Evolutionary conservation across 2,888 invertebrate genomes (phyloP), one percentile per base, ranked within the genome.

Genomic region (Cerastis rubricosa): DNA sequence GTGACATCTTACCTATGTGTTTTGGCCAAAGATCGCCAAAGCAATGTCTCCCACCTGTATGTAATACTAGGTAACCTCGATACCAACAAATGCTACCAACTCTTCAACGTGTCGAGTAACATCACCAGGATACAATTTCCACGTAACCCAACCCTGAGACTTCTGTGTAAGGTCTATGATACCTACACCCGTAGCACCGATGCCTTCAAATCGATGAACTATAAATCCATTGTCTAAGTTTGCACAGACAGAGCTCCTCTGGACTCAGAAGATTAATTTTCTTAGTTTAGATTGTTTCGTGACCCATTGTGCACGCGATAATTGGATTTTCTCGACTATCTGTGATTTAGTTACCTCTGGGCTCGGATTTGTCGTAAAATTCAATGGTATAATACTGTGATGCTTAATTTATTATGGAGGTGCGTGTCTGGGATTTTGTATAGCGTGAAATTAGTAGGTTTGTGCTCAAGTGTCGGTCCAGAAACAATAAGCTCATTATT

Each of bases 251-350:
- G 93, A 91, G 93, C 95, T 94, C 91, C 95, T 94, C 95, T 95
- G 95, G 96, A 96, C 96, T 95, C 94, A 91, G 96, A 95, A 96
- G 96, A 96, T 96, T 96, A 96, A 96, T 96, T 96, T 96, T 96
- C 96, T 96, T 96, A 96, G 96, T 96, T 96, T 95, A 95, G 96
- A 96, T 96, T 96, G 96, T 96, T 96, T 96, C 96, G 96, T 96
- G 96, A 96, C 96, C 96, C 95, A 96, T 96, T 96, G 96, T 96
- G 95, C 95, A 94, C 89, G 95, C 94, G 95, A 95, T 96, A 96
- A 96, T 96, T 96, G 96, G 95, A 96, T 96, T 96, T 95, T 94
- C 94, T 93, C 94, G 91, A 93, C 94, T 94, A 94, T 95, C 95
- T 93, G 92, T 94, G 95, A 96, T 96, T 96, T 94, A 95, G 94